Evolutionary conservation across 1,140 invertebrate genomes (phyloP), one percentile per base, ranked within the genome.

Genomic region (Chrysopa pallens): DNA sequence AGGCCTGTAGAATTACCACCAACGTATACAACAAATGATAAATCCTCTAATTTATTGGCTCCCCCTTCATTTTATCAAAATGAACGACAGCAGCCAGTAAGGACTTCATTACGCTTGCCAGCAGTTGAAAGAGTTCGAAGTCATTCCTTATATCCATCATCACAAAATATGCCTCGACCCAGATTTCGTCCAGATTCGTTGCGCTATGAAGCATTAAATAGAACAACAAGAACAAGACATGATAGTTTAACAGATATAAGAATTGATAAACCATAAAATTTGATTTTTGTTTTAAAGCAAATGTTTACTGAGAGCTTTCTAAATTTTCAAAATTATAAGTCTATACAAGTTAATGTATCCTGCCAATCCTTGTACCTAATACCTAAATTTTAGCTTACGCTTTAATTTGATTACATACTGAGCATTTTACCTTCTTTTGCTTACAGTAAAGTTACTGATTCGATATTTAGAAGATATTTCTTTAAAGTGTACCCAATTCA

Each of bases 1-100:
- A 56, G 64, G 37, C 68, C 68, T 0, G 62, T 65, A 0, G 42
- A 40, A 9, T 13, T 13, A 9, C 8, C 28, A n/a, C 12, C 12
- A 11, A 39, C 38, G 6, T 6, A 11, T 8, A 39, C 38, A 15
- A 6, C 11, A 13, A 17, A 11, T 15, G 15, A 39, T 13, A 15
- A 23, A 13, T 23, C 17, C 2, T 3, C 17, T 23, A 23, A 23
- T 23, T 23, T 23, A 3, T 23, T 23, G 17, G 17, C 17, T 23
- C 17, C 17, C 17, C 17, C 17, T 3, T 23, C 17, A 23, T 23
- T 23, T 23, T 33, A 33, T 33, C 31, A 33, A 33, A 33, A 33
- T 12, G 31, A 33, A 9, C 28, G 51, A 28, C 28, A 15, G 23
- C 38, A 40, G 11, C 42, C 46, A 8, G 40, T 40, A 7, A 33